phyloP scores from a whole-genome alignment of 2,113 vertebrate genomes.

The Collichthys lucidus region DNA sequence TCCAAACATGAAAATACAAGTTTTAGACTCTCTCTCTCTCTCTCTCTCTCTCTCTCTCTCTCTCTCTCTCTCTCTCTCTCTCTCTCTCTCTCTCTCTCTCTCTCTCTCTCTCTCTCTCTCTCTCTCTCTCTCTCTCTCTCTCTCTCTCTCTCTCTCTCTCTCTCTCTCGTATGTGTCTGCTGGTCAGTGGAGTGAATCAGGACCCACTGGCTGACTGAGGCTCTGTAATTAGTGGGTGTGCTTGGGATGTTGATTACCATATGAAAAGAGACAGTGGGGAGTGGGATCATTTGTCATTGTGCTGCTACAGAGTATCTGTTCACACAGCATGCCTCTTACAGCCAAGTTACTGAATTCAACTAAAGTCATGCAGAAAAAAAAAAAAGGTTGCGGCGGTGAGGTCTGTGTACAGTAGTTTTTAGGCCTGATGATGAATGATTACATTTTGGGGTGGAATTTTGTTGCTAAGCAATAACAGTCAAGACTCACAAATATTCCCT shows the following conservation, averaged over 20 bases:
- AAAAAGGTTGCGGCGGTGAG: slow-evolving; percentile 34
- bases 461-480: slow-evolving; percentile 55
- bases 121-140: too few species aligned
- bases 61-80: not conserved
- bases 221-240: slow-evolving; percentile 63
- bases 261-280: slow-evolving; percentile 69
- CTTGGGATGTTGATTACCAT: slow-evolving; percentile 68
- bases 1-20: not conserved
- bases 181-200: slow-evolving; percentile 63
- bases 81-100: slow-evolving; percentile 13
- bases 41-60: not conserved
- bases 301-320: slow-evolving; percentile 21
- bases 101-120: not conserved
- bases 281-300: slow-evolving; percentile 56
- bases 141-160: slow-evolving; percentile 17
- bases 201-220: slow-evolving; percentile 35
- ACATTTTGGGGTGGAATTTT: slow-evolving; percentile 12
- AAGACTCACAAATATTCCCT: slow-evolving; percentile 14
- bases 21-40: slow-evolving; percentile 14
- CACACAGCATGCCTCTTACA: slow-evolving; percentile 27
- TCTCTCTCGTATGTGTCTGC: slow-evolving; percentile 30
- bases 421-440: slow-evolving; percentile 43
- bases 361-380: slow-evolving; percentile 16
- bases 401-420: slow-evolving; percentile 24
- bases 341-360: slow-evolving; percentile 39